Evolutionary conservation across 2,113 vertebrate genomes (phyloP), one percentile per base, ranked within the genome.

Genomic region (Sphaerodactylus townsendi): DNA sequence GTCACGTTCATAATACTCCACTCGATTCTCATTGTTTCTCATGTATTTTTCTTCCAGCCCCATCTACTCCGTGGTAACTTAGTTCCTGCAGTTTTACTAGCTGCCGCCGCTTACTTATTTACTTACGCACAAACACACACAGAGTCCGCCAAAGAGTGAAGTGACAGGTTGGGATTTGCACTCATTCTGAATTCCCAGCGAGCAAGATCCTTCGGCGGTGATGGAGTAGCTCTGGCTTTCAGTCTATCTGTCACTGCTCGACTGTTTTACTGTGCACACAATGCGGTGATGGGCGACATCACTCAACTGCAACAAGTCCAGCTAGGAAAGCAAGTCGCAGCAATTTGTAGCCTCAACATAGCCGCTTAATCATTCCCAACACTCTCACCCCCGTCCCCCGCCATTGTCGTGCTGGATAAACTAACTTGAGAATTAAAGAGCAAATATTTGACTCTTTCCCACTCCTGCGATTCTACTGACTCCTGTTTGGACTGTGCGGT

Each of bases 231-330:
- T 92, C 87, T 2, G 93, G 92, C 86, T 94, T 94, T 95, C 93
- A 93, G 94, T 96, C 96, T 93, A 93, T 96, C 95, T 95, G 95
- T 95, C 94, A 93, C 95, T 95, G 95, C 96, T 96, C 95, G 95
- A 94, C 95, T 97, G 96, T 96, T 95, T 95, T 95, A 97, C 96
- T 96, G 95, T 96, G 96, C 95, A 95, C 95, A 96, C 96, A 97
- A 95, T 95, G 95, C 90, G 91, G 92, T 93, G 96, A 96, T 93
- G 91, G 95, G 93, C 86, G 73, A 93, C 95, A 96, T 93, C 94
- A 96, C 94, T 97, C 97, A 97, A 91, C 83, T 89, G 94, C 95
- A 92, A 94, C 95, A 94, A 95, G 93, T 93, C 94, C 90, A 76
- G 73, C 94, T 92, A 92, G 94, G 94, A 95, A 94, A 92, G 89